A percentile compares a stretch with the other conserved stretches of the same genome.
These are phyloP conservation scores for Coenobita brevimanus DNA, from an alignment of 1,140 invertebrate species.

Conservation along the genomic window DNA sequence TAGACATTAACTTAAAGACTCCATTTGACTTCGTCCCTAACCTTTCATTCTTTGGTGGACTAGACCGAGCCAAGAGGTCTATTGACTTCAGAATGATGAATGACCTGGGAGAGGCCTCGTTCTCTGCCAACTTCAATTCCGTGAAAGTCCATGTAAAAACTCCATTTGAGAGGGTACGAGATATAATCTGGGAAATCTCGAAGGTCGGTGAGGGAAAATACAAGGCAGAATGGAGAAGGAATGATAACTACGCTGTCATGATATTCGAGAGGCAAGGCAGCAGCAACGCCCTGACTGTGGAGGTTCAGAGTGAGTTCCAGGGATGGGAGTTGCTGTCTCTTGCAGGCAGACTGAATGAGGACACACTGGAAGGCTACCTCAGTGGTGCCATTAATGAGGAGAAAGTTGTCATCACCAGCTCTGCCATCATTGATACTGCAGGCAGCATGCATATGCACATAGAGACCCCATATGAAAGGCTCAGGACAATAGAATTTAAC, in stretches of 20 bases:
- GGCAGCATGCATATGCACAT: not conserved
- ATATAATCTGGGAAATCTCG: conserved; percentile 43
- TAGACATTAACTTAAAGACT: conserved; percentile 54
- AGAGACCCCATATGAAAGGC: conserved; percentile 40
- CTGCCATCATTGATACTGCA: not conserved
- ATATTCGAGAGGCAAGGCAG: conserved; percentile 12
- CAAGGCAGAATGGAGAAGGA: conserved; percentile 50
- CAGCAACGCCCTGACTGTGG: conserved; percentile 16
- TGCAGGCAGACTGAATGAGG: conserved; percentile 37
- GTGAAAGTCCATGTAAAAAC: conserved; percentile 52
- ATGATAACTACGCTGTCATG: conserved; percentile 37
- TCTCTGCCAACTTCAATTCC: conserved; percentile 60
- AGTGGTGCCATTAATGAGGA: conserved; percentile 41
- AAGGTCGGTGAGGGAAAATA: conserved; percentile 37
- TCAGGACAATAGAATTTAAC: not conserved
- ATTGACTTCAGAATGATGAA: conserved; percentile 64
- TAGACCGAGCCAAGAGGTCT: conserved; percentile 61
- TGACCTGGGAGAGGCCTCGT: conserved; percentile 41
- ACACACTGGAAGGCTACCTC: conserved; percentile 9
- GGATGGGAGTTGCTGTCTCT: conserved; percentile 58
- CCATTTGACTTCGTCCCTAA: conserved; percentile 48
- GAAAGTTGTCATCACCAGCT: conserved; percentile 11
- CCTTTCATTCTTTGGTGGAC: conserved; percentile 32
- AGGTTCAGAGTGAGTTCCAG: conserved; percentile 56
- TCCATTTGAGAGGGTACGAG: conserved; percentile 38